Conservation (phyloP, 2,113 vertebrate species). For the Rhinogobius similis region DNA sequence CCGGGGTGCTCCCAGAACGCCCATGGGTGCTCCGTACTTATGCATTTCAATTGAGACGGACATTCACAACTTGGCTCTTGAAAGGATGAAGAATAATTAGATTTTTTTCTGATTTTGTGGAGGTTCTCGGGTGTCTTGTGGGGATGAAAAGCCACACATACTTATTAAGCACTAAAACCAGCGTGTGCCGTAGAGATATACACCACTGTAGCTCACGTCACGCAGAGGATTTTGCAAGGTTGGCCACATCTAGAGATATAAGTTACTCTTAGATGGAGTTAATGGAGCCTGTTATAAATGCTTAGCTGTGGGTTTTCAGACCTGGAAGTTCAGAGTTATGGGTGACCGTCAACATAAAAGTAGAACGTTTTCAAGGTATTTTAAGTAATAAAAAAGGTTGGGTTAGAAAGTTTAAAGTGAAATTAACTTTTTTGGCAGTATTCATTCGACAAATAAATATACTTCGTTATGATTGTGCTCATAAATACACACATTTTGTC, state of each 20-base stretch:
- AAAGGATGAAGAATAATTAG: neutral
- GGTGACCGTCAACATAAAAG: neutral
- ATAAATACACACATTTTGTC: too few species aligned
- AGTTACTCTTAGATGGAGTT: neutral
- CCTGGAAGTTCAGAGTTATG: neutral
- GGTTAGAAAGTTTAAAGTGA: too few species aligned
- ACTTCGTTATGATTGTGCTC: too few species aligned
- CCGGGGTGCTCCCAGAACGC: slow-evolving; percentile 29
- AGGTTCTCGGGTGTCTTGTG: neutral
- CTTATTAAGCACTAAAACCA: neutral
- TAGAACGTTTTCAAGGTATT: too few species aligned
- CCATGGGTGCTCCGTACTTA: slow-evolving; percentile 25
- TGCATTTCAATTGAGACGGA: slow-evolving; percentile 59
- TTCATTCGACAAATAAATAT: too few species aligned
- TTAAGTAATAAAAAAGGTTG: too few species aligned
- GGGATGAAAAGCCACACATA: neutral
- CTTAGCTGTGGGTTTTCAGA: neutral
- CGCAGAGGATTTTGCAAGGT: neutral
- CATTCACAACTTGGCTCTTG: slow-evolving; percentile 44
- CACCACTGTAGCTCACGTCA: neutral
- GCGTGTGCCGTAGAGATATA: neutral
- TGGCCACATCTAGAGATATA: neutral
- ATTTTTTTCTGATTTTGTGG: neutral
- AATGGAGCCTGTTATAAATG: neutral
- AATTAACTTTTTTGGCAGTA: too few species aligned